These are phyloP conservation scores for Amblyteles armatorius DNA, from an alignment of 2,888 invertebrate species.

Conservation along the genomic window DNA sequence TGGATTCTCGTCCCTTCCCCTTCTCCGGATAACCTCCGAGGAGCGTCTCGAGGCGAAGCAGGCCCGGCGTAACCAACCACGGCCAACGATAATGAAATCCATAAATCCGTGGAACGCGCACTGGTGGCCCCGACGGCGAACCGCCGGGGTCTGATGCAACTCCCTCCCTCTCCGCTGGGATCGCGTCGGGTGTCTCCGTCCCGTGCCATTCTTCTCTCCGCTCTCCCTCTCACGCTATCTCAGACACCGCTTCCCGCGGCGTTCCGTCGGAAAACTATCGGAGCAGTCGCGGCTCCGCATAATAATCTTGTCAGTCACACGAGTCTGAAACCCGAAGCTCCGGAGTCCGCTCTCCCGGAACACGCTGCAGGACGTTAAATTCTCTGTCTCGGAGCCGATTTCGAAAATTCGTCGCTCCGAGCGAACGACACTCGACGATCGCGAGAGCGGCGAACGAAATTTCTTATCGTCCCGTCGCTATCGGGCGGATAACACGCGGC, in stretches of 20 bases:
- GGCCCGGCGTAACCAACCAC: constrained; percentile 86
- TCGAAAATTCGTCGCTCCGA: neutral
- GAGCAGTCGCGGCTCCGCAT: neutral
- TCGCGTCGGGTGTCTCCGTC: constrained; percentile 9
- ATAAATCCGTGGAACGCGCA: constrained; percentile 88
- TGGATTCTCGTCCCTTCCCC: constrained; percentile 62
- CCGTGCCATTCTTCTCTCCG: constrained; percentile 49
- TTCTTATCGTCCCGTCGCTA: neutral
- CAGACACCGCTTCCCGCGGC: constrained; percentile 1
- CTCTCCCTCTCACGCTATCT: constrained; percentile 28
- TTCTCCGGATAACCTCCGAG: constrained; percentile 64
- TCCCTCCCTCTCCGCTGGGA: constrained; percentile 64
- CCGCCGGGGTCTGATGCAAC: constrained; percentile 68
- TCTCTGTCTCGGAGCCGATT: neutral
- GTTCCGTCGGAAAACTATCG: constrained; percentile 34
- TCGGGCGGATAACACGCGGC: neutral
- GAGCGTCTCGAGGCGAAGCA: constrained; percentile 41
- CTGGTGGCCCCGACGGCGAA: constrained; percentile 70
- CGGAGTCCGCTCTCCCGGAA: neutral
- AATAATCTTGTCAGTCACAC: constrained; percentile 19
- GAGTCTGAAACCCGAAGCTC: neutral
- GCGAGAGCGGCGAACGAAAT: neutral
- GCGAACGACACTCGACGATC: neutral
- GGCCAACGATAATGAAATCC: constrained; percentile 89
- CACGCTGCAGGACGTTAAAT: neutral